These are phyloP conservation scores for Puma concolor DNA, from an alignment of 2,113 vertebrate species.

Conservation along the genomic window DNA sequence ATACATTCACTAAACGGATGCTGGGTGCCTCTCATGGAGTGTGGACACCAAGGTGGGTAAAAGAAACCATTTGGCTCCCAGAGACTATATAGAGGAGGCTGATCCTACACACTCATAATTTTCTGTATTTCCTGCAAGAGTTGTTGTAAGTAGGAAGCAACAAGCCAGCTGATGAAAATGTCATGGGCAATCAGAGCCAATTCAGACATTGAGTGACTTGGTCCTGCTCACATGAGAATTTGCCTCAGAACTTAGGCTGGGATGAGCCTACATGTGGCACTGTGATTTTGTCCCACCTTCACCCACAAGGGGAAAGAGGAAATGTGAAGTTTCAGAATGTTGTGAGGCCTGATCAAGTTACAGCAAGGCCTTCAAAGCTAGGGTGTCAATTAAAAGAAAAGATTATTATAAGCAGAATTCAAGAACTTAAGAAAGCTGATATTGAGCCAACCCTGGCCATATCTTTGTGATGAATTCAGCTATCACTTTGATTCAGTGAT, in stretches of 20 bases:
- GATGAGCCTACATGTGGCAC: neutral
- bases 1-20: neutral
- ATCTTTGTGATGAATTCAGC: neutral
- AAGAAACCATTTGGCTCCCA: neutral
- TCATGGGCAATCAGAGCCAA: neutral
- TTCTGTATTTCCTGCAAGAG: neutral
- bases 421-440: neutral
- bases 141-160: neutral
- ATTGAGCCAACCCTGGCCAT: neutral
- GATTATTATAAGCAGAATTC: neutral
- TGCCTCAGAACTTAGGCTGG: neutral
- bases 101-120: neutral
- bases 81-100: neutral
- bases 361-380: neutral
- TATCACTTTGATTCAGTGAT: neutral
- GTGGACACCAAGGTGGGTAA: neutral
- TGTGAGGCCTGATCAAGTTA: neutral
- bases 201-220: neutral
- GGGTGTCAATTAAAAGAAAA: neutral
- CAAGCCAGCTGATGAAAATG: neutral
- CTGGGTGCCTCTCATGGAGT: neutral
- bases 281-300: neutral
- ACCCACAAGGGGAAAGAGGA: neutral
- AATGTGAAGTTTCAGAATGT: neutral
- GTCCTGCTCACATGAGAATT: neutral